Evolutionary conservation across 1,140 invertebrate genomes (phyloP).

Genomic region (Propsilocerus akamusi): DNA sequence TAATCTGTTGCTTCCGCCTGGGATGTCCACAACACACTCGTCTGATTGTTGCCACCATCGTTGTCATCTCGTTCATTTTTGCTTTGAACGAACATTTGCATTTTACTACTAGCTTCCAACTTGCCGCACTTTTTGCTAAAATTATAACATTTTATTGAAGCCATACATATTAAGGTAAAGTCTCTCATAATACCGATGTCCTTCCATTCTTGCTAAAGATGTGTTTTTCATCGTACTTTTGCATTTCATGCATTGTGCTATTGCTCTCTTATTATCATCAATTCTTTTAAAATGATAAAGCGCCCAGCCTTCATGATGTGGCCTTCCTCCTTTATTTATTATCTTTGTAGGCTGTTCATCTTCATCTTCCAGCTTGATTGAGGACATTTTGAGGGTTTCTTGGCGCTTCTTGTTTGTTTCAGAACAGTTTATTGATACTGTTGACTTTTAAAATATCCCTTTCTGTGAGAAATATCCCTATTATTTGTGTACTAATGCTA

Average conservation of each 20-base stretch:
- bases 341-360: too few relatives aligned
- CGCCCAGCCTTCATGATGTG: background rate
- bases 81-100: too few relatives aligned
- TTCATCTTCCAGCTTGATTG: too few relatives aligned
- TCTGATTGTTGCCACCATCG: background rate
- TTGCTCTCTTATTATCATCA: background rate
- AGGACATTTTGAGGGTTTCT: too few relatives aligned
- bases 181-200: background rate
- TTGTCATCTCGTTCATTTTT: background rate
- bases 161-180: background rate
- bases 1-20: background rate
- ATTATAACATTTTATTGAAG: background rate
- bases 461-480: too few relatives aligned
- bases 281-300: conserved; percentile 1
- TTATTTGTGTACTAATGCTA: too few relatives aligned
- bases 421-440: too few relatives aligned
- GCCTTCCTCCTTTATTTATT: too few relatives aligned
- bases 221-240: background rate
- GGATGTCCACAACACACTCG: background rate
- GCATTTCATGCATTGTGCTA: background rate
- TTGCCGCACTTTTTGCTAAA: background rate
- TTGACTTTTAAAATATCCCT: too few relatives aligned
- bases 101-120: too few relatives aligned
- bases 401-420: too few relatives aligned
- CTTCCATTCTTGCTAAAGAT: background rate